Evolutionary conservation across 1,140 invertebrate species (phyloP).

Genomic region (Adelges cooleyi): DNA sequence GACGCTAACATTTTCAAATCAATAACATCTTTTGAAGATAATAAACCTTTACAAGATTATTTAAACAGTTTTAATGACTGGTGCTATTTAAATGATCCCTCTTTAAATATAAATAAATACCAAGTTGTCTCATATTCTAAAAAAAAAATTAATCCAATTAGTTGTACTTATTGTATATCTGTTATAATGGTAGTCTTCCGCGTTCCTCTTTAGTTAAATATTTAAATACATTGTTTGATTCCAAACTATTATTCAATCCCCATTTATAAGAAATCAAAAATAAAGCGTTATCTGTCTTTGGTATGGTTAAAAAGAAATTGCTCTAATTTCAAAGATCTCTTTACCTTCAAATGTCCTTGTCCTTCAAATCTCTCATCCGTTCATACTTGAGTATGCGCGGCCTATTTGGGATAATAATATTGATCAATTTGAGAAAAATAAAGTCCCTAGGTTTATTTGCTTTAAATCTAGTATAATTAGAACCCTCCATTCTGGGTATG

Average conservation of each 20-base stretch:
- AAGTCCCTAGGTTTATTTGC: no score
- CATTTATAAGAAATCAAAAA: neutral
- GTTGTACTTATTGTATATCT: neutral
- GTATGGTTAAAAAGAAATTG: neutral
- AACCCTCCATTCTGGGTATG: no score
- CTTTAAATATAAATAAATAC: no score
- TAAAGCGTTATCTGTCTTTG: neutral
- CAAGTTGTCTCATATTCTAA: no score
- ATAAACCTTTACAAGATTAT: no score
- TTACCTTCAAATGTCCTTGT: neutral
- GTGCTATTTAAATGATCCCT: no score
- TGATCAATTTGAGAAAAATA: no score
- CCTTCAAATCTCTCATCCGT: neutral
- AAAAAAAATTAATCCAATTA: neutral
- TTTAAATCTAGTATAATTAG: no score
- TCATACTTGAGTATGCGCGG: neutral
- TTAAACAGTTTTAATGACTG: no score
- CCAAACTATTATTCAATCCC: neutral
- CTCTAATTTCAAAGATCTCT: neutral
- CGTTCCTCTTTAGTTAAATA: neutral
- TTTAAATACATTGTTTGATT: no score
- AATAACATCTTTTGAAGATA: no score
- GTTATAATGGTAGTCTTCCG: neutral
- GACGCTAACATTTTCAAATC: neutral
- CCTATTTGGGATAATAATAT: neutral